Evolutionary conservation across 2,888 invertebrate species (phyloP), one percentile per base, ranked within the genome.

Genomic region (Zootermopsis nevadensis): DNA sequence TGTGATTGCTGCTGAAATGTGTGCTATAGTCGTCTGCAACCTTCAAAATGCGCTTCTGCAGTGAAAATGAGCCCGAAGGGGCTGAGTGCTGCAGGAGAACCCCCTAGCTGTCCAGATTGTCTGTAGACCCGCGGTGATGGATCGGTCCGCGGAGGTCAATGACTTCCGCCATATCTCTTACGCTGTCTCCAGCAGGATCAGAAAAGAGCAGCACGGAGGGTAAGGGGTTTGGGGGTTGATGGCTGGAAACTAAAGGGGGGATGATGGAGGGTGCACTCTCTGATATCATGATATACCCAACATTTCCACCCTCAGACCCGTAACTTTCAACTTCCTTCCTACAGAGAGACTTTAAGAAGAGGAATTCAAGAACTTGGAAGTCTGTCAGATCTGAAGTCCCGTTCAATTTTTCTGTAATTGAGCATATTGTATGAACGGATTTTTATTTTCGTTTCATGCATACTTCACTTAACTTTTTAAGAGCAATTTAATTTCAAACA

Each of bases 101-200:
- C 74, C 74, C 74, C 74, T 74, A 79, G 79, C 79, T 79, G 81
- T 72, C 81, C 81, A 48, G 72, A 81, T 67, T 81, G 81, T 81
- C 81, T 81, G 81, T 77, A 77, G 77, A 60, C 82, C 60, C 77
- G 35, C 67, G 82, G 88, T 89, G 89, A 89, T 91, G 91, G 91
- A 92, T 91, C 89, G 91, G 91, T 89, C 90, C 91, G 90, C 89
- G 90, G 91, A 91, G 92, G 91, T 91, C 92, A 91, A 91, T 91
- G 91, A 91, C 91, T 91, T 90, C 90, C 90, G 91, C 91, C 91
- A 91, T 92, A 92, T 91, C 91, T 91, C 84, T 85, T 81, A 69
- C 77, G 83, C 83, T 83, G 84, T 81, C 77, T 82, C 83, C 81
- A 81, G 83, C 83, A 85, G 74, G 67, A 42, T 72, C 53, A 38